Evolutionary conservation across 2,113 vertebrate genomes (phyloP).

Genomic region (Junco hyemalis): DNA sequence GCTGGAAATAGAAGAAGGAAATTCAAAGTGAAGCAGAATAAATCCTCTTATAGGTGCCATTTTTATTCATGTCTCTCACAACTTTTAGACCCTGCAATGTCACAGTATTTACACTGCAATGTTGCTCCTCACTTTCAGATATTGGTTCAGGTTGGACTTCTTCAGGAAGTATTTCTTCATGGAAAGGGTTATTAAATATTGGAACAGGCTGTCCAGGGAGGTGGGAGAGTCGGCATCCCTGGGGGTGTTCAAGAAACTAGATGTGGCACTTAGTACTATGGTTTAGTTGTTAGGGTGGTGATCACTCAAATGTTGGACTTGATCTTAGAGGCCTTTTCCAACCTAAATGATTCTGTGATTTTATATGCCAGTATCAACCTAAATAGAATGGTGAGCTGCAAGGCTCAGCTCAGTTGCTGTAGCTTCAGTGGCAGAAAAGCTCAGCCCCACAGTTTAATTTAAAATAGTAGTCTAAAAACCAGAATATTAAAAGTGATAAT

Average conservation of each 20-base stretch:
- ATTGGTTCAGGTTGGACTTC: not conserved
- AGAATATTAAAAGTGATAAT: not conserved
- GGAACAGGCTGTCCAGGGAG: not conserved
- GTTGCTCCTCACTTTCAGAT: not conserved
- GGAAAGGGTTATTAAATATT: not conserved
- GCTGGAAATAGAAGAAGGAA: not conserved
- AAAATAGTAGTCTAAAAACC: not conserved
- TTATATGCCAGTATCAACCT: not conserved
- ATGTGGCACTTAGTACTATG: not conserved
- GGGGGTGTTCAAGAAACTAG: not conserved
- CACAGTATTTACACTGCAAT: not conserved
- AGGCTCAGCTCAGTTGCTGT: not conserved
- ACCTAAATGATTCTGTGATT: not conserved
- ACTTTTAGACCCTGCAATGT: not conserved
- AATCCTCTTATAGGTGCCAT: not conserved
- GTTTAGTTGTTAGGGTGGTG: not conserved
- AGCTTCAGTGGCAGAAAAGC: not conserved
- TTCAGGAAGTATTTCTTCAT: not conserved
- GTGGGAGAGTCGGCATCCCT: not conserved
- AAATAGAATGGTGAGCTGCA: not conserved
- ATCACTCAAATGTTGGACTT: not conserved
- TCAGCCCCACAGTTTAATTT: not conserved
- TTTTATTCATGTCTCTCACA: not conserved
- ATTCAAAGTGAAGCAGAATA: not conserved
- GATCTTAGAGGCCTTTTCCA: not conserved